Conservation (phyloP, 2,888 invertebrate genomes). For the Hoplodrina ambigua region DNA sequence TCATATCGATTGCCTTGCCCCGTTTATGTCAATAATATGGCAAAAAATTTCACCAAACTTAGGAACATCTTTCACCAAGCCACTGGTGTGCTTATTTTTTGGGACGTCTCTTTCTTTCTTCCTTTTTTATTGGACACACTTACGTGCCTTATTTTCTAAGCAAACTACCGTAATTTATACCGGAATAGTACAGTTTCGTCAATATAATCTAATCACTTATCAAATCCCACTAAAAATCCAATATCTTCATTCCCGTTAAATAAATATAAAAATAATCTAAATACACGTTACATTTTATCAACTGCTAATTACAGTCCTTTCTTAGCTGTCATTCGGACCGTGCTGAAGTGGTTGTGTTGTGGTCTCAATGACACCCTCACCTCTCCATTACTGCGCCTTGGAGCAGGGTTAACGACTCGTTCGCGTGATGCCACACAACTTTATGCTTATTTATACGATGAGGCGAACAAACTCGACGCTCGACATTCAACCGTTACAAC, state of each 20-base stretch:
- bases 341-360: slow-evolving; percentile 78
- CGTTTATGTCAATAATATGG: background rate
- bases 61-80: background rate
- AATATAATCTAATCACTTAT: background rate
- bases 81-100: background rate
- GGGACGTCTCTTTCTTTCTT: background rate
- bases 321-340: slow-evolving; percentile 76
- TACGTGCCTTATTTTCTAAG: background rate
- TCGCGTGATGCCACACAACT: slow-evolving; percentile 86
- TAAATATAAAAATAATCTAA: slow-evolving; percentile 42
- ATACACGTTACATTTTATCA: slow-evolving; percentile 60
- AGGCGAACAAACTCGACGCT: slow-evolving; percentile 80
- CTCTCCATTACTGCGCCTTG: slow-evolving; percentile 83
- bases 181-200: too few relatives aligned
- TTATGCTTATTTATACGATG: slow-evolving; percentile 88
- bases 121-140: background rate
- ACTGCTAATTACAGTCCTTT: slow-evolving; percentile 78
- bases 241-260: slow-evolving; percentile 4
- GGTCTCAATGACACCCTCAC: slow-evolving; percentile 85
- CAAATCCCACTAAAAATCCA: background rate
- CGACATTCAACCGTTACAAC: slow-evolving; percentile 82
- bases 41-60: slow-evolving; percentile 8
- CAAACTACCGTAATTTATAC: background rate
- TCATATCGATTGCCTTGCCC: background rate
- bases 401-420: slow-evolving; percentile 87